phyloP scores from a whole-genome alignment of 1,140 invertebrate species.

The Antheraea pernyi region DNA sequence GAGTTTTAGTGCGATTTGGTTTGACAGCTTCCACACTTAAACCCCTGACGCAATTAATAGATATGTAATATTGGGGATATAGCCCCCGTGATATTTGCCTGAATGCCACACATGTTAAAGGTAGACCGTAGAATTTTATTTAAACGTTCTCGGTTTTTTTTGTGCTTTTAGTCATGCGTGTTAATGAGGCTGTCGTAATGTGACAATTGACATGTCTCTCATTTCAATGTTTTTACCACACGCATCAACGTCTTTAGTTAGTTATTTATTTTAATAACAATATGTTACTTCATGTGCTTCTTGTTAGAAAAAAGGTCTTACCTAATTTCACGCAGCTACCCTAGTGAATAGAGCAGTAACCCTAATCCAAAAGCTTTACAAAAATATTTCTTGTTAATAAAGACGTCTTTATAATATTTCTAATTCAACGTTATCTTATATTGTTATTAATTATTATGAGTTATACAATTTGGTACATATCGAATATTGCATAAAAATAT shows the following conservation, averaged over 20 bases:
- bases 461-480: background rate
- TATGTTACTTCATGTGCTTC: background rate
- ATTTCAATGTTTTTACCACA: background rate
- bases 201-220: background rate
- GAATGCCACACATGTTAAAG: background rate
- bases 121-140: conserved; percentile 10
- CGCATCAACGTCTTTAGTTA: background rate
- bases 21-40: too few relatives aligned
- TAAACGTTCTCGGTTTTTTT: conserved; percentile 5
- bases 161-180: background rate
- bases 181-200: conserved; percentile 5
- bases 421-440: too few relatives aligned
- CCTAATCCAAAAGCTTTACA: too few relatives aligned
- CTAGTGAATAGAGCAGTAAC: too few relatives aligned
- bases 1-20: too few relatives aligned
- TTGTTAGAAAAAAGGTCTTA: too few relatives aligned
- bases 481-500: background rate
- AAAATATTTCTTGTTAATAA: too few relatives aligned
- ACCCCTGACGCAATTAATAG: too few relatives aligned
- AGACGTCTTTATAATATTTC: too few relatives aligned
- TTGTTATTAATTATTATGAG: too few relatives aligned
- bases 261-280: background rate
- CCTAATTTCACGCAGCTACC: too few relatives aligned
- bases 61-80: background rate
- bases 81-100: background rate